These are phyloP conservation scores for Bombus breviceps DNA, from an alignment of 1,140 invertebrate species.

Conservation along the genomic window DNA sequence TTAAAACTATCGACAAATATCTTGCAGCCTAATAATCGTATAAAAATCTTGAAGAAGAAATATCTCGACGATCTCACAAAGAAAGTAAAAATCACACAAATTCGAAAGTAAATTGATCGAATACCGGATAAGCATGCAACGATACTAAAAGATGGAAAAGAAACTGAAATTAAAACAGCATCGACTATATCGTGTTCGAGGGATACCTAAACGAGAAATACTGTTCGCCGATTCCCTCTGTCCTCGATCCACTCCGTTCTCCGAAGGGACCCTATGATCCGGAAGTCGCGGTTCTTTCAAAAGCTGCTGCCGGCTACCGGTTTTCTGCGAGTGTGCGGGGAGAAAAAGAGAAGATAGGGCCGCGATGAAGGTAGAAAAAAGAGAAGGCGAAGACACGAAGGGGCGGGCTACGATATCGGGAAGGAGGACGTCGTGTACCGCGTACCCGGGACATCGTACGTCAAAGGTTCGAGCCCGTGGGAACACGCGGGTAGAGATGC, in stretches of 20 bases:
- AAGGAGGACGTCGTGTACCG: slow-evolving; percentile 69
- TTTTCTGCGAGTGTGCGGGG: slow-evolving; percentile 44
- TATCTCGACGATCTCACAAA: too few species aligned
- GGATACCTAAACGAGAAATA: slow-evolving; percentile 4
- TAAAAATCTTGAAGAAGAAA: too few species aligned
- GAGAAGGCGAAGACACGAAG: neutral
- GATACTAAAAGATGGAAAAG: too few species aligned
- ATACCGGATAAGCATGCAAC: too few species aligned
- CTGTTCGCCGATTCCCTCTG: neutral
- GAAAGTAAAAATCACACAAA: too few species aligned
- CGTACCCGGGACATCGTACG: slow-evolving; percentile 67
- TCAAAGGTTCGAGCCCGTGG: slow-evolving; percentile 73
- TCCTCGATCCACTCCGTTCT: neutral
- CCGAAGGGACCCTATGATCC: slow-evolving; percentile 31
- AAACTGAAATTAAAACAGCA: too few species aligned
- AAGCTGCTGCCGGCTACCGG: slow-evolving; percentile 51
- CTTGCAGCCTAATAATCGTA: too few species aligned
- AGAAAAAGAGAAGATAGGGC: slow-evolving; percentile 57
- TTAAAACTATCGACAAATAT: too few species aligned
- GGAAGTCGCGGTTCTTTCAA: slow-evolving; percentile 46
- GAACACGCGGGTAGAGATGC: slow-evolving; percentile 63
- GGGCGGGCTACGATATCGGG: slow-evolving; percentile 65
- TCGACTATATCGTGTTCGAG: neutral
- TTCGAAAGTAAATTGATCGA: too few species aligned
- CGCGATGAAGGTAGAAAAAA: slow-evolving; percentile 23